A percentile compares a stretch with the other conserved stretches of the same genome.
phyloP scores from a whole-genome alignment of 2,113 vertebrate species.

The Brachypodius melanocephalos region DNA sequence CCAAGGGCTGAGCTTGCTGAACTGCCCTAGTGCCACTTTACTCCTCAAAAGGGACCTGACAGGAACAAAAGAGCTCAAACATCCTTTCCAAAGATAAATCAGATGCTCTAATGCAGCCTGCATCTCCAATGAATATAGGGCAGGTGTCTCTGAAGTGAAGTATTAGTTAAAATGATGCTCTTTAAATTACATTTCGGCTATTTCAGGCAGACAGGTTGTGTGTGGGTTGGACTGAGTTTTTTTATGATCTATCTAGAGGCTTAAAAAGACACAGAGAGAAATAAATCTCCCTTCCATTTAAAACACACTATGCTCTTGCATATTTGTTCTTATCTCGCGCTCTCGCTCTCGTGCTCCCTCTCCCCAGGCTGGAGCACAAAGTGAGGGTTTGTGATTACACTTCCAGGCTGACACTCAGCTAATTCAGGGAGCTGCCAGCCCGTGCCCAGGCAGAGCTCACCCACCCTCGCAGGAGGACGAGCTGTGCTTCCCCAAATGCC shows the following conservation, averaged over 20 bases:
- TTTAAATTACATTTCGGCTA: slow-evolving; percentile 73
- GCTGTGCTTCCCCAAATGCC: not conserved
- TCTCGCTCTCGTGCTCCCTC: not conserved
- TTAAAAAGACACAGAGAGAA: slow-evolving; percentile 73
- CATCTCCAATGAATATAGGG: slow-evolving; percentile 67
- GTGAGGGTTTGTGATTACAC: slow-evolving; percentile 46
- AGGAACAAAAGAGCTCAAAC: slow-evolving; percentile 49
- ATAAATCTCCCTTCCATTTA: slow-evolving; percentile 76
- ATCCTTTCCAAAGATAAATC: slow-evolving; percentile 60
- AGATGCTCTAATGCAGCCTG: slow-evolving; percentile 48
- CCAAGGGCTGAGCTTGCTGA: rapidly evolving
- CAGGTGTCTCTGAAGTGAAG: slow-evolving; percentile 72
- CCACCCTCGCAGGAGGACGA: not conserved
- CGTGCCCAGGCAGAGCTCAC: not conserved
- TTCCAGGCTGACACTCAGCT: slow-evolving; percentile 39
- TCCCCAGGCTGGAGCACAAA: slow-evolving; percentile 30
- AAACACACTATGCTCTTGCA: slow-evolving; percentile 64
- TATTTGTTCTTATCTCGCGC: slow-evolving; percentile 63
- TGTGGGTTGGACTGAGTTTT: slow-evolving; percentile 59
- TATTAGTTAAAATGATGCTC: slow-evolving; percentile 74
- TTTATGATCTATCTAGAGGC: slow-evolving; percentile 70
- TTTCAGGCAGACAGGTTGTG: slow-evolving; percentile 69
- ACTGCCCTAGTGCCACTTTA: not conserved
- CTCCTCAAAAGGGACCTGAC: not conserved
- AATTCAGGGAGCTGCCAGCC: not conserved